Percentiles rank a stretch among this genome's conserved stretches.
Conservation (phyloP, 2,888 invertebrate genomes). For the Ophion ellenae region DNA sequence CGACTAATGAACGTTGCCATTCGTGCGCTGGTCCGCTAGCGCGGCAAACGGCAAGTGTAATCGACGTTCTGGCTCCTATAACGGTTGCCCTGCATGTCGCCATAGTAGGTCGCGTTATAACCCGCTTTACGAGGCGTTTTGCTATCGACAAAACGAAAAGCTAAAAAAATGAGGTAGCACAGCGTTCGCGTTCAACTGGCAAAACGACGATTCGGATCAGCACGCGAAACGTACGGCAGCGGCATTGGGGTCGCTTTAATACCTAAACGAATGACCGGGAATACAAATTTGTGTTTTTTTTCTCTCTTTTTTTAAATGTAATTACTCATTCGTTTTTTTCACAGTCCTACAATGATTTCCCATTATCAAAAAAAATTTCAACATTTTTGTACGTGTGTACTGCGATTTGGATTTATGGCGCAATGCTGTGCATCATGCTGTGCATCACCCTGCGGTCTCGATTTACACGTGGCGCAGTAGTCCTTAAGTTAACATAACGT, state of each 20-base stretch:
- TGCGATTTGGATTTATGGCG: too few relatives aligned
- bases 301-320: not conserved
- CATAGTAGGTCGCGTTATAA: constrained; percentile 46
- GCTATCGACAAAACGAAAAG: constrained; percentile 57
- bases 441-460: too few relatives aligned
- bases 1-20: constrained; percentile 45
- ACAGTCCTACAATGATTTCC: too few relatives aligned
- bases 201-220: constrained; percentile 42
- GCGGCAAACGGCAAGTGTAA: constrained; percentile 49
- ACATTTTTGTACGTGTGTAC: too few relatives aligned
- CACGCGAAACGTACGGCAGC: not conserved
- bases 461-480: too few relatives aligned
- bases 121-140: constrained; percentile 47
- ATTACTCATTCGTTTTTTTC: not conserved
- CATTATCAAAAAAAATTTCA: too few relatives aligned
- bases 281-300: not conserved
- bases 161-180: constrained; percentile 46
- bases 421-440: too few relatives aligned
- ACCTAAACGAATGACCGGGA: constrained; percentile 4
- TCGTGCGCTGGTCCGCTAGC: constrained; percentile 32
- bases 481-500: too few relatives aligned
- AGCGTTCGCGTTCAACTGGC: constrained; percentile 24
- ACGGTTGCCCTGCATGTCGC: constrained; percentile 28
- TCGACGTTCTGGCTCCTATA: constrained; percentile 46
- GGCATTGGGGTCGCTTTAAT: not conserved